phyloP scores from a whole-genome alignment of 2,113 vertebrate genomes.

The Brachypodius melanocephalos region DNA sequence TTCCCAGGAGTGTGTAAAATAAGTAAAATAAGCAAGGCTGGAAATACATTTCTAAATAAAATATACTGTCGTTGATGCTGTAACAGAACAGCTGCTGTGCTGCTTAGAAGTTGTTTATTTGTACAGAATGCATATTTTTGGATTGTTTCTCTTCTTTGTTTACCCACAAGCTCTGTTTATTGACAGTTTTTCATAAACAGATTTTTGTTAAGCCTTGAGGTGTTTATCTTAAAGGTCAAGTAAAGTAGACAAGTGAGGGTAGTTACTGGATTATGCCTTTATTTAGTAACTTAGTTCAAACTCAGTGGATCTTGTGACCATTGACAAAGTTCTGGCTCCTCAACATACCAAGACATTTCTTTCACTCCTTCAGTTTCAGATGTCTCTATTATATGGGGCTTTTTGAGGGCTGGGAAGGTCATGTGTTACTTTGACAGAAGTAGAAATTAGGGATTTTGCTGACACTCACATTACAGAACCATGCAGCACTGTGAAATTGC shows the following conservation, averaged over 20 bases:
- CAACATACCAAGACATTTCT: not conserved
- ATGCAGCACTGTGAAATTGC: not conserved
- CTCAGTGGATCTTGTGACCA: not conserved
- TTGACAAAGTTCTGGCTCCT: not conserved
- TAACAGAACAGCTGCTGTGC: not conserved
- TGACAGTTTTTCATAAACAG: not conserved
- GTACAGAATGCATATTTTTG: not conserved
- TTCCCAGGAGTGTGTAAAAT: constrained; percentile 19
- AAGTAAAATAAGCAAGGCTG: not conserved
- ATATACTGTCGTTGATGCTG: constrained; percentile 5
- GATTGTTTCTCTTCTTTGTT: not conserved
- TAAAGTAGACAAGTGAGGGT: not conserved
- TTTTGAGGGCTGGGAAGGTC: not conserved
- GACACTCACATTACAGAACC: not conserved
- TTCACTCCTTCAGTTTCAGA: not conserved
- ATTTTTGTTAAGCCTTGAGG: not conserved
- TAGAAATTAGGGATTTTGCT: not conserved
- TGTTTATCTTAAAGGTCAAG: not conserved
- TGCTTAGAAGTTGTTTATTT: not conserved
- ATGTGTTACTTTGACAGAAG: not conserved
- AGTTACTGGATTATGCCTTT: not conserved
- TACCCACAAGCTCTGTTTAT: not conserved
- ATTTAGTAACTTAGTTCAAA: not conserved
- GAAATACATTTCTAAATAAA: constrained; percentile 14
- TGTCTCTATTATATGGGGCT: not conserved